Evolutionary conservation across 1,140 invertebrate genomes (phyloP).

Genomic region (Melipona quadrifasciata): DNA sequence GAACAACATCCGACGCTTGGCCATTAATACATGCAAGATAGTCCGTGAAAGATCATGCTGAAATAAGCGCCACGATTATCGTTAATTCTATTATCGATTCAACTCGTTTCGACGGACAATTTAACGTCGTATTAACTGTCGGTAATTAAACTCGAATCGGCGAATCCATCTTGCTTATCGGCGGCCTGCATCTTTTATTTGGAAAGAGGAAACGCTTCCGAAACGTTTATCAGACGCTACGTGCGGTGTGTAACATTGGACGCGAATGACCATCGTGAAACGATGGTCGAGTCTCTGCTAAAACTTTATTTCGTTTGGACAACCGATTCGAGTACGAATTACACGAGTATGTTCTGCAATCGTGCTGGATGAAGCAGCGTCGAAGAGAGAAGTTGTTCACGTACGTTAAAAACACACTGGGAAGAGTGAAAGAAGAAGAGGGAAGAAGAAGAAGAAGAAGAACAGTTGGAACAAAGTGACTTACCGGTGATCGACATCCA

Average conservation of each 20-base stretch:
- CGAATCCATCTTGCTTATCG: slow-evolving; percentile 22
- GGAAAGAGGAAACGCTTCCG: not conserved
- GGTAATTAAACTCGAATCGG: not conserved
- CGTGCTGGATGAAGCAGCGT: not conserved
- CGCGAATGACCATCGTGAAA: not conserved
- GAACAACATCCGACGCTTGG: not conserved
- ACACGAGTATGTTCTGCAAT: no score
- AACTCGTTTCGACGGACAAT: not conserved
- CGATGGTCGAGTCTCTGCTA: not conserved
- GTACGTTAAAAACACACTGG: not conserved
- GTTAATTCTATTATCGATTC: slow-evolving; percentile 17
- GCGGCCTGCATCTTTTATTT: not conserved
- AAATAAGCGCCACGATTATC: not conserved
- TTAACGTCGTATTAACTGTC: slow-evolving; percentile 6
- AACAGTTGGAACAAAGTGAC: slow-evolving; percentile 66
- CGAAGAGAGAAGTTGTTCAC: not conserved
- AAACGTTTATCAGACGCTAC: not conserved
- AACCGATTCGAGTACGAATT: not conserved
- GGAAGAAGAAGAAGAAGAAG: not conserved
- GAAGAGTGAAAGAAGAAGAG: not conserved
- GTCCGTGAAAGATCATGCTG: not conserved
- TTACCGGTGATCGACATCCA: slow-evolving; percentile 99
- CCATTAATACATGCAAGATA: not conserved
- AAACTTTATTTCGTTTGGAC: not conserved
- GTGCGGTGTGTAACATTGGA: not conserved